Percentiles rank a stretch among this genome's conserved stretches.
phyloP scores from a whole-genome alignment of 1,140 invertebrate species.

The Pseudomyrmex dendroicus region DNA sequence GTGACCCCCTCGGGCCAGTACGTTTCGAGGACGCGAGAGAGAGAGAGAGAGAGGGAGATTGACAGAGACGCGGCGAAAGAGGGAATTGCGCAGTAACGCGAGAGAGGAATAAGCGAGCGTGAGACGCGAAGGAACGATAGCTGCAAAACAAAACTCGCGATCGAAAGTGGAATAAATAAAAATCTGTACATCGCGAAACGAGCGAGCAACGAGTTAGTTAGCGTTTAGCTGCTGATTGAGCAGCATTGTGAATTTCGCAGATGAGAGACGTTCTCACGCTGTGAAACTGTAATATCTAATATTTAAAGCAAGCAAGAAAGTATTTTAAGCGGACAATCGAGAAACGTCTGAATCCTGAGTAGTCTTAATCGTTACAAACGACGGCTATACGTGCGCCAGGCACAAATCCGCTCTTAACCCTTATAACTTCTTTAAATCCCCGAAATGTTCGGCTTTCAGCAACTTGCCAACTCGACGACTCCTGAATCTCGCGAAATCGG shows the following conservation, averaged over 20 bases:
- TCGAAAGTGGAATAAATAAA: constrained; percentile 8
- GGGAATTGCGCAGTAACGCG: constrained; percentile 72
- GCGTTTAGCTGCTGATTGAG: not conserved
- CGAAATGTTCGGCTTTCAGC: constrained; percentile 34
- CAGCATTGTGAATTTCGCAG: not conserved
- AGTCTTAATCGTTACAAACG: constrained; percentile 33
- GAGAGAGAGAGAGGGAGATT: constrained; percentile 20
- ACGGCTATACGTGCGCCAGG: constrained; percentile 29
- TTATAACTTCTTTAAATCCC: constrained; percentile 50
- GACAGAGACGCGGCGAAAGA: constrained; percentile 62
- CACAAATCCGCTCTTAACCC: constrained; percentile 25
- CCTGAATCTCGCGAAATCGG: constrained; percentile 24
- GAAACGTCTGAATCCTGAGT: not conserved
- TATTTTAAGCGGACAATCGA: constrained; percentile 21
- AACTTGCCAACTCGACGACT: constrained; percentile 34
- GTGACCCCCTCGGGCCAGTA: constrained; percentile 81
- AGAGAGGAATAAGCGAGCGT: constrained; percentile 57
- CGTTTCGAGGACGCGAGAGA: constrained; percentile 71
- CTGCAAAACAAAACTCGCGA: constrained; percentile 52
- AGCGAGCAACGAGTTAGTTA: not conserved
- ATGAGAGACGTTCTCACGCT: not conserved
- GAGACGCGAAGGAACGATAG: constrained; percentile 39
- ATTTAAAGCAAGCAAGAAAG: not conserved
- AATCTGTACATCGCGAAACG: not conserved
- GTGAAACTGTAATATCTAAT: not conserved